phyloP scores from a whole-genome alignment of 2,797 vertebrate species.

The Zenarchopterus dispar region DNA sequence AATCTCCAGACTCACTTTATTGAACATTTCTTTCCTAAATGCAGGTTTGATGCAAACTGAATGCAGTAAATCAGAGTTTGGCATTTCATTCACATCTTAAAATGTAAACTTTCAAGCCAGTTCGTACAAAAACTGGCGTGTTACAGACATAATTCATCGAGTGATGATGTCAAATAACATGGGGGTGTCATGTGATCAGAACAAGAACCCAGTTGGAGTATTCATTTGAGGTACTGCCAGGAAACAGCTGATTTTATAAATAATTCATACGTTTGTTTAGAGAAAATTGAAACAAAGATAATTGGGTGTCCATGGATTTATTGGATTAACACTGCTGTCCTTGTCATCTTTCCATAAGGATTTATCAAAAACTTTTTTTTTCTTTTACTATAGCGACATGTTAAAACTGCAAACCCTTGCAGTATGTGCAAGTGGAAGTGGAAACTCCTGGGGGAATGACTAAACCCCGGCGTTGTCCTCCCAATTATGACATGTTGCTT shows the following conservation, averaged over 20 bases:
- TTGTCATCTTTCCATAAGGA: conserved; percentile 50
- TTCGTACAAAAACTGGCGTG: no score
- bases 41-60: no score
- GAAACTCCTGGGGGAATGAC: conserved; percentile 48
- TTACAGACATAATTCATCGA: not conserved
- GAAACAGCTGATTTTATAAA: conserved; percentile 20
- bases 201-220: no score
- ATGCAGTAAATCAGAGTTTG: no score
- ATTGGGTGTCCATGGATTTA: conserved; percentile 57
- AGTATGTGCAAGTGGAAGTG: conserved; percentile 31
- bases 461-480: conserved; percentile 14
- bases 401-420: conserved; percentile 43
- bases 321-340: conserved; percentile 50
- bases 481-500: conserved; percentile 43
- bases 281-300: conserved; percentile 43
- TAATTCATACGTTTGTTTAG: conserved; percentile 33
- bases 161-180: not conserved
- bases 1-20: no score
- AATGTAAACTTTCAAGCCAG: no score
- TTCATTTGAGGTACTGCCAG: not conserved
- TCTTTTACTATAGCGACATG: conserved; percentile 22
- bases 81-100: no score
- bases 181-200: not conserved
- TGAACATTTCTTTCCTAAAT: no score
- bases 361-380: not conserved